Evolutionary conservation across 2,113 vertebrate genomes (phyloP), one percentile per base, ranked within the genome.

Genomic region (Spermophilus dauricus): DNA sequence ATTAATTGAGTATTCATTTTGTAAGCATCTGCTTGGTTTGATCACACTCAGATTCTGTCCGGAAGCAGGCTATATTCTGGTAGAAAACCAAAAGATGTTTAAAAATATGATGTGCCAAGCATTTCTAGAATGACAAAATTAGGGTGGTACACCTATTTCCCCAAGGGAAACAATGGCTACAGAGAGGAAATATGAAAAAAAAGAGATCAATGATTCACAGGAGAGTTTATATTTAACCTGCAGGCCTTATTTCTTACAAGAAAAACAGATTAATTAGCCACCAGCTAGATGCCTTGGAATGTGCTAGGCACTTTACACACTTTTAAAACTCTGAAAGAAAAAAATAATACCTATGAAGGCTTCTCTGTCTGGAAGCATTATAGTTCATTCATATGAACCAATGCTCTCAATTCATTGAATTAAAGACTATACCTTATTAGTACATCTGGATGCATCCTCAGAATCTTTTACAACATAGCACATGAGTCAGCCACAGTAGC

Each of bases 1-100:
- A 65, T 45, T 83, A 86, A 83, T 22, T 86, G 48, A 67, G n/a
- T 86, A 56, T 88, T 94, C n/a, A 73, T 73, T 89, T 96, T 90
- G 37, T 81, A 89, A 80, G 63, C 18, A 45, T 70, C 67, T 90
- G 39, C 51, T 63, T 91, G 34, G 61, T 90, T 85, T 53, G 48
- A 95, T 37, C n/a, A 87, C 13, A 72, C 16, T 95, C 70, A 45
- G 5, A 93, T 56, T 93, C 17, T 63, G 11, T 69, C 58, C n/a
- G 69, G 3, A 51, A 94, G 58, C 51, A 76, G 7, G n/a, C 77
- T 83, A 87, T 61, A 75, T 13, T 63, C 10, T 56, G 76, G 63
- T 34, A 61, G 6, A 93, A 73, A 32, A 67, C 34, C 82, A 97
- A 93, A 42, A 84, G 45, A 77, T 82, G 22, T 70, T 56, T 39